These are phyloP conservation scores for Eupsilia transversa DNA, from an alignment of 2,888 invertebrate species.

Conservation along the genomic window DNA sequence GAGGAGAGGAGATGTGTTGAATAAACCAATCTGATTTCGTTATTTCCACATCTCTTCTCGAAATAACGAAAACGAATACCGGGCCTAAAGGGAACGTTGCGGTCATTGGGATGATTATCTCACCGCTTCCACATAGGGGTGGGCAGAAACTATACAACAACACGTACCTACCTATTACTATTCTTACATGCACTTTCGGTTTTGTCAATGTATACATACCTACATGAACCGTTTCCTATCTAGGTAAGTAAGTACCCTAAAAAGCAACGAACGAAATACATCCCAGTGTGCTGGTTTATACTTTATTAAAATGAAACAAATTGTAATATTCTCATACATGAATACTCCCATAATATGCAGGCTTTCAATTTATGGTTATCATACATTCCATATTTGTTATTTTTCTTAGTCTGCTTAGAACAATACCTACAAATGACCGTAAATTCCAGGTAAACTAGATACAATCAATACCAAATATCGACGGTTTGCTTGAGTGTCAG, in stretches of 20 bases:
- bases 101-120: neutral
- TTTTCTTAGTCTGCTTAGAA: slow-evolving; percentile 17
- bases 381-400: slow-evolving; percentile 18
- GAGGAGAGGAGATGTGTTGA: too few relatives aligned
- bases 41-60: too few relatives aligned
- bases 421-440: neutral
- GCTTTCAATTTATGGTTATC: slow-evolving; percentile 6
- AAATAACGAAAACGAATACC: too few relatives aligned
- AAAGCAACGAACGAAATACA: neutral
- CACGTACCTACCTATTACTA: too few relatives aligned
- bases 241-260: too few relatives aligned
- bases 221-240: neutral
- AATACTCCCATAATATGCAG: too few relatives aligned
- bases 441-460: slow-evolving; percentile 3
- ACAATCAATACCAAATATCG: neutral
- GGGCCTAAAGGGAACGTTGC: neutral
- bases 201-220: neutral
- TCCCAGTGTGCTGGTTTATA: neutral
- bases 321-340: neutral
- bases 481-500: neutral
- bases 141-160: neutral
- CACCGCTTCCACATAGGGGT: neutral
- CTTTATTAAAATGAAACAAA: slow-evolving; percentile 4
- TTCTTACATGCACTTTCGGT: neutral
- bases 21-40: too few relatives aligned